phyloP scores from a whole-genome alignment of 2,888 invertebrate genomes.

The Trachelus iudaicus region DNA sequence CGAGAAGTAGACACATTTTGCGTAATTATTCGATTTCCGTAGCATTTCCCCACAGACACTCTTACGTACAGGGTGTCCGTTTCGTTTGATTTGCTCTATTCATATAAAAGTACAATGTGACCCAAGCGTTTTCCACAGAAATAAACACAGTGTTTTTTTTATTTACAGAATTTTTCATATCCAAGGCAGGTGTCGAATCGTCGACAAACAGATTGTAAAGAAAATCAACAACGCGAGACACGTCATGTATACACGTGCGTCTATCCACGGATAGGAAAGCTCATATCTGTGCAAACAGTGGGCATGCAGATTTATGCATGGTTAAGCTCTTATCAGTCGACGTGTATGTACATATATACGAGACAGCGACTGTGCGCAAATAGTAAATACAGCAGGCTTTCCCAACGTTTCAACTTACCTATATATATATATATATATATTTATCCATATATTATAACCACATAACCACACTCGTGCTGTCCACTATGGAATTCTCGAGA shows the following conservation, averaged over 20 bases:
- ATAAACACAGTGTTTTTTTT: neutral
- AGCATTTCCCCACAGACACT: neutral
- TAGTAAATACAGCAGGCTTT: neutral
- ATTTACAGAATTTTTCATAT: constrained; percentile 3
- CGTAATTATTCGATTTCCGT: constrained; percentile 1
- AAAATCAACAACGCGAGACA: constrained; percentile 23
- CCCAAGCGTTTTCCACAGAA: neutral
- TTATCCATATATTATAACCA: neutral
- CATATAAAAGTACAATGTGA: neutral
- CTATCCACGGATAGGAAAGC: constrained; percentile 19
- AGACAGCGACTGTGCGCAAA: neutral
- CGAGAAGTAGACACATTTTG: neutral
- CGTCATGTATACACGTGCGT: constrained; percentile 16
- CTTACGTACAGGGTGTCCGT: neutral
- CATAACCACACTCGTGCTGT: neutral
- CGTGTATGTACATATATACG: neutral
- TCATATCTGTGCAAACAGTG: neutral
- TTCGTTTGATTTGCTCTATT: neutral
- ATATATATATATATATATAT: neutral
- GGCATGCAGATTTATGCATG: neutral
- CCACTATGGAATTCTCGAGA: neutral
- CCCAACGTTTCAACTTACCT: neutral
- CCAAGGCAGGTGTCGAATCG: constrained; percentile 28
- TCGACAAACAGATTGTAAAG: constrained; percentile 33
- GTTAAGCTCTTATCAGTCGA: neutral